A percentile compares a stretch with the other conserved stretches of the same genome.
phyloP scores from a whole-genome alignment of 2,888 invertebrate species.

The Catocala fraxini region DNA sequence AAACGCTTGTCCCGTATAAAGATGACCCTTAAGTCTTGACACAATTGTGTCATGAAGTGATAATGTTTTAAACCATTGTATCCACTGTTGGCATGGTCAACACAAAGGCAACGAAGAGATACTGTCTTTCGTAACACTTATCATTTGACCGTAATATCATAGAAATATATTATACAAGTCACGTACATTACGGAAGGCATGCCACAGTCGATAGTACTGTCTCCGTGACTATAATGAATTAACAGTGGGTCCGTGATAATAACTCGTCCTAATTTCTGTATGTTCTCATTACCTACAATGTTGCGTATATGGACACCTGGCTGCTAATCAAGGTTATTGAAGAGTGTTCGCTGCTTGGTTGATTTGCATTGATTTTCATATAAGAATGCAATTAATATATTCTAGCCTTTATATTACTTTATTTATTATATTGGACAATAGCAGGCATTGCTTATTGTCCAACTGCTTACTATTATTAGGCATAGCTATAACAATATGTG shows the following conservation, averaged over 20 bases:
- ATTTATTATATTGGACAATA: no score
- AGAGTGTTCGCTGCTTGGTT: not conserved
- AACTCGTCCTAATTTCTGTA: constrained; percentile 45
- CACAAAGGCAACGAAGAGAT: constrained; percentile 1
- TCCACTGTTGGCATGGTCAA: not conserved
- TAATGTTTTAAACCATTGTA: no score
- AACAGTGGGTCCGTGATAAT: constrained; percentile 35
- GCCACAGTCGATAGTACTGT: constrained; percentile 20
- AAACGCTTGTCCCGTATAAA: no score
- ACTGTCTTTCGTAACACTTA: constrained; percentile 11
- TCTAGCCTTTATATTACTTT: no score
- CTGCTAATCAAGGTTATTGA: constrained; percentile 12
- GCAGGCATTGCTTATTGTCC: no score
- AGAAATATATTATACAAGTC: constrained; percentile 30
- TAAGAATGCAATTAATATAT: no score
- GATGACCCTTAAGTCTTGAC: no score
- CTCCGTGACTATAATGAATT: constrained; percentile 44
- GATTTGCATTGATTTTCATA: not conserved
- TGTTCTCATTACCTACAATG: constrained; percentile 46
- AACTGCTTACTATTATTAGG: no score
- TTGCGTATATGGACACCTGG: constrained; percentile 31
- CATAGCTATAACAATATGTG: no score
- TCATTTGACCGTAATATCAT: constrained; percentile 27
- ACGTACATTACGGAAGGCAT: constrained; percentile 35
- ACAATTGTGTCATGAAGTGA: no score